Evolutionary conservation across 1,140 invertebrate species (phyloP).

Genomic region (Matsumurasca onukii): DNA sequence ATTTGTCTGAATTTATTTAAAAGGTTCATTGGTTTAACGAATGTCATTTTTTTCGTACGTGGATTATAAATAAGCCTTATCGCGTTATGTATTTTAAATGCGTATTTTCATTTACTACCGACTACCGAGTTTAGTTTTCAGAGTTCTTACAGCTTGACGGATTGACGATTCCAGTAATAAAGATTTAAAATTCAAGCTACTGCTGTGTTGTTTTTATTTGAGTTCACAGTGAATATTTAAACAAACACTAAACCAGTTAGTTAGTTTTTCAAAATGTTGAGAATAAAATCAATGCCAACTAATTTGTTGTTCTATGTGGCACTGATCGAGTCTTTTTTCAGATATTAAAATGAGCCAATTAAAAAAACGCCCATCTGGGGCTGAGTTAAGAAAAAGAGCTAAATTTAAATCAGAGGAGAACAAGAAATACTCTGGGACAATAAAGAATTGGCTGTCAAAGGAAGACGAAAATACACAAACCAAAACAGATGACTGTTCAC

Average conservation of each 20-base stretch:
- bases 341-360: slow-evolving; percentile 17
- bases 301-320: not conserved
- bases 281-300: not conserved
- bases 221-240: not conserved
- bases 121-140: not conserved
- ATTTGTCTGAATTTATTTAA: not conserved
- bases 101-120: no score
- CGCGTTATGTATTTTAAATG: no score
- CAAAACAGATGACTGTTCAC: slow-evolving; percentile 20
- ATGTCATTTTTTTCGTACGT: no score
- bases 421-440: slow-evolving; percentile 13
- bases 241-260: not conserved
- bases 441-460: slow-evolving; percentile 5
- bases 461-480: not conserved
- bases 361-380: slow-evolving; percentile 17
- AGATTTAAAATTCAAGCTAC: not conserved
- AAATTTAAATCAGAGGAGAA: slow-evolving; percentile 18
- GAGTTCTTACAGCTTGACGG: not conserved
- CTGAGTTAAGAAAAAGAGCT: slow-evolving; percentile 22
- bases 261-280: not conserved
- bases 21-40: not conserved
- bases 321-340: not conserved
- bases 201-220: not conserved
- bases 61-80: no score
- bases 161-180: not conserved